Evolutionary conservation across 2,888 invertebrate species (phyloP).

Genomic region (Aphidius colemani): DNA sequence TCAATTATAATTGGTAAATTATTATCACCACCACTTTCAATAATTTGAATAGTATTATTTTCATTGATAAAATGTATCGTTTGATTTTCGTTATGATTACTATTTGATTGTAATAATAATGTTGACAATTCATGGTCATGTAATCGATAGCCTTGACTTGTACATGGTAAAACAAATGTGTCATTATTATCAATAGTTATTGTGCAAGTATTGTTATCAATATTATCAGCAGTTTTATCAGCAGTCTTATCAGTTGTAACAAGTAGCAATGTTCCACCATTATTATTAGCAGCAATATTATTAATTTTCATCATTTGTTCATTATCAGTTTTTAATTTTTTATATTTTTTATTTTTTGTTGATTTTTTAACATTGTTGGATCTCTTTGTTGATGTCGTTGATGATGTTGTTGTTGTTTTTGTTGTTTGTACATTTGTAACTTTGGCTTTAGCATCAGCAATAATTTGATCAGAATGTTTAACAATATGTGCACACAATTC

Average conservation of each 20-base stretch:
- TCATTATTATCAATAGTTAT: slow-evolving; percentile 37
- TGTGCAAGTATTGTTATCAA: background rate
- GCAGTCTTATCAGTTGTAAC: slow-evolving; percentile 14
- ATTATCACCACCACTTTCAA: slow-evolving; percentile 3
- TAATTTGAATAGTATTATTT: background rate
- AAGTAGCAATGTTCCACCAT: slow-evolving; percentile 15
- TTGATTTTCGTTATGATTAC: background rate
- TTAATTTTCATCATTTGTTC: slow-evolving; percentile 11
- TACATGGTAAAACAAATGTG: slow-evolving; percentile 29
- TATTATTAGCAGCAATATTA: slow-evolving; percentile 15
- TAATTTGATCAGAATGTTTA: slow-evolving; percentile 63
- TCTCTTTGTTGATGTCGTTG: slow-evolving; percentile 41
- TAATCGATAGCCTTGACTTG: slow-evolving; percentile 20
- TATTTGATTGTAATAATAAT: slow-evolving; percentile 24
- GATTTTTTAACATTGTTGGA: slow-evolving; percentile 30
- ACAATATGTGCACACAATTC: slow-evolving; percentile 64
- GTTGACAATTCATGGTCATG: no score
- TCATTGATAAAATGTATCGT: no score
- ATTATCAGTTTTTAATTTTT: slow-evolving; percentile 43
- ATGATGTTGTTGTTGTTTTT: slow-evolving; percentile 41
- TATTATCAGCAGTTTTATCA: slow-evolving; percentile 16
- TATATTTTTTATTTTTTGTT: slow-evolving; percentile 39
- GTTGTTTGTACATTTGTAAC: slow-evolving; percentile 28
- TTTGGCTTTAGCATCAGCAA: slow-evolving; percentile 59
- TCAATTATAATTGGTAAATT: slow-evolving; percentile 33